Evolutionary conservation across 2,797 vertebrate species (phyloP).

Genomic region (Tapirus indicus): DNA sequence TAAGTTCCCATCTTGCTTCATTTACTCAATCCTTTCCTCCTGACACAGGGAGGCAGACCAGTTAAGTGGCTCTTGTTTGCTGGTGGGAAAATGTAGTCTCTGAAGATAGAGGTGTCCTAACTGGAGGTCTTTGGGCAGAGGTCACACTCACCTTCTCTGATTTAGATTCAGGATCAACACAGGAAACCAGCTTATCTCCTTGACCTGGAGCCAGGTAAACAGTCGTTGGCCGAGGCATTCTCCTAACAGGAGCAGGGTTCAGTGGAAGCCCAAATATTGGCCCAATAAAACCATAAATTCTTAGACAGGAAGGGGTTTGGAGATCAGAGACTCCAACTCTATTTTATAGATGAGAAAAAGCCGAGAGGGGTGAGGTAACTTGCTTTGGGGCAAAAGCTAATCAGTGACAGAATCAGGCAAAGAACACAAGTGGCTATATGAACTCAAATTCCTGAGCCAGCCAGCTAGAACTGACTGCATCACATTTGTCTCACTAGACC

Average conservation of each 20-base stretch:
- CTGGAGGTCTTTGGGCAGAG: neutral
- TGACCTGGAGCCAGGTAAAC: neutral
- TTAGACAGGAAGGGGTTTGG: neutral
- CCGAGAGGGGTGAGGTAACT: no score
- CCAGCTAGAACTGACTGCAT: neutral
- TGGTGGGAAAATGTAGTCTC: neutral
- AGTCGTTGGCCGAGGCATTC: neutral
- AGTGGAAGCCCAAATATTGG: slow-evolving; percentile 1
- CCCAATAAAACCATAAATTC: neutral
- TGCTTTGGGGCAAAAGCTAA: neutral
- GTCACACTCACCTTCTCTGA: neutral
- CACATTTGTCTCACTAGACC: neutral
- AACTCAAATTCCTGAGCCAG: neutral
- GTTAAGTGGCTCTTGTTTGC: neutral
- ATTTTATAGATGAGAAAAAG: neutral
- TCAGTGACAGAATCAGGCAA: neutral
- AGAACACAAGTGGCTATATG: neutral
- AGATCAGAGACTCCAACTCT: neutral
- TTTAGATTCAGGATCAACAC: neutral
- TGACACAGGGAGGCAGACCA: neutral
- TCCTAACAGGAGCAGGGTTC: slow-evolving; percentile 28
- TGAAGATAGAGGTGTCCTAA: neutral
- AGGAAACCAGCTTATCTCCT: slow-evolving; percentile 26
- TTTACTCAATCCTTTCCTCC: neutral
- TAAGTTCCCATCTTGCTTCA: slow-evolving; percentile 33